Evolutionary conservation across 2,113 vertebrate genomes (phyloP), one percentile per base, ranked within the genome.

Genomic region (Drymodes brunneopygia): DNA sequence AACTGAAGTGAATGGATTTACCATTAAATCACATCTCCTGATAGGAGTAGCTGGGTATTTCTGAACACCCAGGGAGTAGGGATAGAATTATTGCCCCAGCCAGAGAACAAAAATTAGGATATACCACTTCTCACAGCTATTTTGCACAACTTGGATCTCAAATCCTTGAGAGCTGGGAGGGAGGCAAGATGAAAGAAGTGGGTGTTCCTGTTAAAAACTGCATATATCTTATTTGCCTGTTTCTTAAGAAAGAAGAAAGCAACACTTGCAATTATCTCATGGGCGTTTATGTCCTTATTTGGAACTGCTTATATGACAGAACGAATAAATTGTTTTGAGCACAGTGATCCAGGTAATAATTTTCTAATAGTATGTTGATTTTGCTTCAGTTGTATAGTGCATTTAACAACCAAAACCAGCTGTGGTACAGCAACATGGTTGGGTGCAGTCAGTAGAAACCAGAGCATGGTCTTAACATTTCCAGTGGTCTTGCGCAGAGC

Each of bases 321-420:
- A 96, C 56, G 81, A 93, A 96, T 95, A 93, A 96, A 87, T 36
- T 45, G 51, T 85, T 97, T 95, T 86, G 73, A 94, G 60, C 81
- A 53, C 45, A 71, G 66, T 56, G 74, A 70, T 69, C 11, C 24
- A 92, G 85, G 60, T 48, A 90, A 31, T 85, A 65, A 86, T 86
- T 88, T 81, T 84, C 60, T 92, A 78, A 28, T 12, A 84, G 14
- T 17, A 29, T 36, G 29, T 33, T 80, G 44, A 53, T 91, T 79
- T 92, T 94, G 15, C n/a, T 91, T 67, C 23, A 42, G 12, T 29
- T 62, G 22, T 36, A 11, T 50, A 78, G 54, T 51, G 17, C 44
- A 62, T 29, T 66, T 13, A 18, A 66, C 93, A 84, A 36, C 15
- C 57, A 47, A 62, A 56, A 51, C 2, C 20, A 40, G 12, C 28